Percentiles rank a stretch among this genome's conserved stretches.
These are phyloP conservation scores for Euwallacea fornicatus DNA, from an alignment of 1,140 invertebrate species.

Conservation along the genomic window DNA sequence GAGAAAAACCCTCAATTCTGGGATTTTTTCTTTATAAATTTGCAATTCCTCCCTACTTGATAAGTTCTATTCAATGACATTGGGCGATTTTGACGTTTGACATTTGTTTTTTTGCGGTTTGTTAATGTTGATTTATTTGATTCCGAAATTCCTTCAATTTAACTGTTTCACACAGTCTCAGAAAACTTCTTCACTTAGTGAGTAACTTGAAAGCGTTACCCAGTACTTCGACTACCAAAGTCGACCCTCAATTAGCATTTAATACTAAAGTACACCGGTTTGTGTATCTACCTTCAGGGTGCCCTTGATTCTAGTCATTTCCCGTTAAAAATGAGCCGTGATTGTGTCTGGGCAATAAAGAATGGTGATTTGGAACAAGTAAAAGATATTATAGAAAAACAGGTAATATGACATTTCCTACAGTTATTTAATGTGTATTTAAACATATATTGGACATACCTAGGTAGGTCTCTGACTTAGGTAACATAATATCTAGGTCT, in stretches of 20 bases:
- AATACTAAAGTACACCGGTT: neutral
- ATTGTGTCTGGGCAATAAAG: conserved; percentile 90
- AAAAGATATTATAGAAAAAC: conserved; percentile 81
- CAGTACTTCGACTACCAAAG: too few species aligned
- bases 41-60: too few species aligned
- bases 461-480: neutral
- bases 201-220: too few species aligned
- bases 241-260: too few species aligned
- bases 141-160: too few species aligned
- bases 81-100: too few species aligned
- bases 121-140: too few species aligned
- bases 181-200: neutral
- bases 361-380: conserved; percentile 93
- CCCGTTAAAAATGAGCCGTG: conserved; percentile 55
- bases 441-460: neutral
- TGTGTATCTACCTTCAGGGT: neutral
- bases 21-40: too few species aligned
- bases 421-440: neutral
- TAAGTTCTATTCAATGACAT: too few species aligned
- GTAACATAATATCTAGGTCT: conserved; percentile 6
- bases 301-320: too few species aligned
- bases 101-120: too few species aligned
- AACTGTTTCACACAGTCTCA: neutral
- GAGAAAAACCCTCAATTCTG: too few species aligned
- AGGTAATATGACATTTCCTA: conserved; percentile 59